phyloP scores from a whole-genome alignment of 2,113 vertebrate species.

The Otus sunia region DNA sequence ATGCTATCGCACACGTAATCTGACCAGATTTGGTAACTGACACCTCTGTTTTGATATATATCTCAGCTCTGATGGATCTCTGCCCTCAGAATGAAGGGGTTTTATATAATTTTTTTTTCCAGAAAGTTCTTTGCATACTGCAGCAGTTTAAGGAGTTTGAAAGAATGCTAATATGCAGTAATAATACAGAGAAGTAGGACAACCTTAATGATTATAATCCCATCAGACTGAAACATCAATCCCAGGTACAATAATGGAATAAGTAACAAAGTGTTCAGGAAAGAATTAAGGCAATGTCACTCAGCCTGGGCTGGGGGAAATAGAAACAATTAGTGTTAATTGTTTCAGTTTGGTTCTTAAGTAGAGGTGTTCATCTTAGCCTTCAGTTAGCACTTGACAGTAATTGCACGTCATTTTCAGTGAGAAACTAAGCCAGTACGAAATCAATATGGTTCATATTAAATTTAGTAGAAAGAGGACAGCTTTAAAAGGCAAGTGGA shows the following conservation, averaged over 20 bases:
- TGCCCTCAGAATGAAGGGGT: neutral
- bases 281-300: constrained; percentile 9
- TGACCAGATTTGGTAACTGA: neutral
- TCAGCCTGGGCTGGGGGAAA: neutral
- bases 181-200: constrained; percentile 32
- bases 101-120: neutral
- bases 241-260: constrained; percentile 46
- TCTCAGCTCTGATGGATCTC: neutral
- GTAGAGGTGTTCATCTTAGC: constrained; percentile 13
- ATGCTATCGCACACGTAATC: neutral
- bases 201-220: constrained; percentile 50
- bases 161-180: neutral
- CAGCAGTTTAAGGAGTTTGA: neutral
- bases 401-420: neutral
- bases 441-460: neutral
- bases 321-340: constrained; percentile 33
- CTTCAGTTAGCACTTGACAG: neutral
- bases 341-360: constrained; percentile 25
- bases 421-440: neutral
- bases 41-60: neutral
- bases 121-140: neutral
- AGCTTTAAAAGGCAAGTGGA: neutral
- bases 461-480: neutral
- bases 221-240: constrained; percentile 45
- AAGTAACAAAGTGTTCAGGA: constrained; percentile 10